These are phyloP conservation scores for Dryadula phaetusa DNA, from an alignment of 2,888 invertebrate species.

Conservation along the genomic window DNA sequence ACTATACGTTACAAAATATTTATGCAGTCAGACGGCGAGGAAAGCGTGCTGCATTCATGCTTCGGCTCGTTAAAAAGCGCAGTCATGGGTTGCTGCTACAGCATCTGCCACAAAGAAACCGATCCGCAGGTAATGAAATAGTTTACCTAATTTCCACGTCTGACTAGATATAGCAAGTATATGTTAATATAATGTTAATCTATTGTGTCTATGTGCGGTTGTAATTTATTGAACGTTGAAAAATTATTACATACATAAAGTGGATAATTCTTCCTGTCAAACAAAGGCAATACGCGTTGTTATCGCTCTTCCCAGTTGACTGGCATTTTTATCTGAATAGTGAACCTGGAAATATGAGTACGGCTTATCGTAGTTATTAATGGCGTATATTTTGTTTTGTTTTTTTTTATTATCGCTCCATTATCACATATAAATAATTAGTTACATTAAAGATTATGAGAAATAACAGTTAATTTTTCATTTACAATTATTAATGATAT, in stretches of 20 bases:
- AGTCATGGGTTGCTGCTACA: constrained; percentile 89
- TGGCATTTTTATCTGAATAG: constrained; percentile 54
- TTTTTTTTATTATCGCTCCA: constrained; percentile 15
- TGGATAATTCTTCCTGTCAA: constrained; percentile 16
- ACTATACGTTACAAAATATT: constrained; percentile 69
- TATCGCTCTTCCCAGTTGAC: constrained; percentile 59
- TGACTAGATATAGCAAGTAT: constrained; percentile 26
- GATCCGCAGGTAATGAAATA: constrained; percentile 85
- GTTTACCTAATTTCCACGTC: constrained; percentile 31
- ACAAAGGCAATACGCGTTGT: constrained; percentile 44
- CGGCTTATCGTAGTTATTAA: constrained; percentile 28
- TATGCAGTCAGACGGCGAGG: constrained; percentile 80
- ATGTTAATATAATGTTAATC: constrained; percentile 30
- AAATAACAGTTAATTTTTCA: constrained; percentile 11
- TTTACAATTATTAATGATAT: background rate
- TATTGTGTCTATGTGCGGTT: constrained; percentile 11
- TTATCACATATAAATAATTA: background rate
- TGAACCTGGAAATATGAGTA: constrained; percentile 42
- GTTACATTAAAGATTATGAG: constrained; percentile 2
- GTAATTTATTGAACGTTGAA: constrained; percentile 1
- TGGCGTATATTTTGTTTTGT: constrained; percentile 24
- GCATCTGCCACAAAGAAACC: constrained; percentile 88
- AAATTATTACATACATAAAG: constrained; percentile 5
- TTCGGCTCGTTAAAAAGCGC: constrained; percentile 76
- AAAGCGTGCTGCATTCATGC: constrained; percentile 78